A percentile compares a stretch with the other conserved stretches of the same genome.
Conservation (phyloP, 1,140 invertebrate species). For the Drosophila jambulina region DNA sequence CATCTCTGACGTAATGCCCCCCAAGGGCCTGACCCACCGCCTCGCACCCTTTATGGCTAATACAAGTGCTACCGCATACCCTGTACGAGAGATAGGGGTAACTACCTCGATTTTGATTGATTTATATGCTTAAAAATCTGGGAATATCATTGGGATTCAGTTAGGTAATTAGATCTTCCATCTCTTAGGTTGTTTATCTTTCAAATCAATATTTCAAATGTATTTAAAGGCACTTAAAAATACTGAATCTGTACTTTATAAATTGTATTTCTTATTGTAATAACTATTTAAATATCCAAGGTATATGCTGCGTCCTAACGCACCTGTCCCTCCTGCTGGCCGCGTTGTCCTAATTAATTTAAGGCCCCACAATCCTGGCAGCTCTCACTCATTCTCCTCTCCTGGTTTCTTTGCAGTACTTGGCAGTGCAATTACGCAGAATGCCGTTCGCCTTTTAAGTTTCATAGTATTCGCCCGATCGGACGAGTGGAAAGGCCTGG, state of each 20-base stretch:
- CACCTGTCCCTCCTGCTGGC: slow-evolving; percentile 1
- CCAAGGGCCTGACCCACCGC: slow-evolving; percentile 7
- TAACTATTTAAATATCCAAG: not conserved
- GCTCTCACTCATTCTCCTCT: slow-evolving; percentile 28
- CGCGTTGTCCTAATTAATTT: slow-evolving; percentile 58
- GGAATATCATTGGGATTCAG: not conserved
- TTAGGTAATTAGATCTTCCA: not conserved
- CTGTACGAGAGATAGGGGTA: not conserved
- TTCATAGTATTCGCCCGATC: slow-evolving; percentile 30
- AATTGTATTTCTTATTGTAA: not conserved
- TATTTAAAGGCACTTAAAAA: not conserved
- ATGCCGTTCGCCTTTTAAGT: slow-evolving; percentile 63
- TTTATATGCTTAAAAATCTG: not conserved
- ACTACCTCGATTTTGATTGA: not conserved
- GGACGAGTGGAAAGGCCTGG: slow-evolving; percentile 6
- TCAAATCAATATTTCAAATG: not conserved
- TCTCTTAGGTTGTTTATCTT: not conserved
- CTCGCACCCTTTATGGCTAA: slow-evolving; percentile 14
- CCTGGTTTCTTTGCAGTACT: slow-evolving; percentile 48
- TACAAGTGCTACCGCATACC: slow-evolving; percentile 37
- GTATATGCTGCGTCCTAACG: not conserved
- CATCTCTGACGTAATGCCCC: slow-evolving; percentile 59
- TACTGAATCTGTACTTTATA: not conserved
- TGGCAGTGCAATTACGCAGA: slow-evolving; percentile 62
- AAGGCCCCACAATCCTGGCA: slow-evolving; percentile 21